These are phyloP conservation scores for Hydra vulgaris DNA, from an alignment of 30 jellyfish, hydroid and myxozoan genomes.

Conservation along the genomic window DNA sequence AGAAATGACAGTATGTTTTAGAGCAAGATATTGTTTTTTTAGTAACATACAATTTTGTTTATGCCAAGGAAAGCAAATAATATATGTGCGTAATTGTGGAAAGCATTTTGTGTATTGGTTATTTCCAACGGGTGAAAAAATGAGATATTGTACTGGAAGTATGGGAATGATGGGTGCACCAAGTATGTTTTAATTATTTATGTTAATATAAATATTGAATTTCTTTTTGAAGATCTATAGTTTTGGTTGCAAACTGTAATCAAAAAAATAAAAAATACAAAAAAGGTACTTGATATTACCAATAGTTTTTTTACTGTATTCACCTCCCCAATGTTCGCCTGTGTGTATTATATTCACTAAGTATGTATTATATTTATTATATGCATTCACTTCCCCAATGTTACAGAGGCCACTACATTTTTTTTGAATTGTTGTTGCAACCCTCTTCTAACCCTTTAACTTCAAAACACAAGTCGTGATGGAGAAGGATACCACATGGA, in stretches of 20 bases:
- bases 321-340: too few relatives aligned
- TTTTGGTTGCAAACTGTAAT: too few relatives aligned
- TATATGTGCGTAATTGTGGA: constrained; percentile 44
- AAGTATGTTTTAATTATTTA: background rate
- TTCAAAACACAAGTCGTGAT: too few relatives aligned
- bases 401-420: too few relatives aligned
- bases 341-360: too few relatives aligned
- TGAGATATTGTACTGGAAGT: constrained; percentile 33
- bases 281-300: too few relatives aligned
- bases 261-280: too few relatives aligned
- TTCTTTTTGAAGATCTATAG: background rate
- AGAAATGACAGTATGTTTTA: constrained; percentile 52
- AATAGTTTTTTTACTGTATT: background rate
- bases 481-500: too few relatives aligned
- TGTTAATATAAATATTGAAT: background rate
- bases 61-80: constrained; percentile 10
- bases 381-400: too few relatives aligned
- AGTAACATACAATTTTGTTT: constrained; percentile 6
- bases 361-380: too few relatives aligned
- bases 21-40: constrained; percentile 29
- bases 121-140: constrained; percentile 6
- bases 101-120: constrained; percentile 36
- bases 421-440: too few relatives aligned
- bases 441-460: too few relatives aligned
- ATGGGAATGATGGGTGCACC: constrained; percentile 10